Evolutionary conservation across 2,797 vertebrate species (phyloP).

Genomic region (Danio kyathit): DNA sequence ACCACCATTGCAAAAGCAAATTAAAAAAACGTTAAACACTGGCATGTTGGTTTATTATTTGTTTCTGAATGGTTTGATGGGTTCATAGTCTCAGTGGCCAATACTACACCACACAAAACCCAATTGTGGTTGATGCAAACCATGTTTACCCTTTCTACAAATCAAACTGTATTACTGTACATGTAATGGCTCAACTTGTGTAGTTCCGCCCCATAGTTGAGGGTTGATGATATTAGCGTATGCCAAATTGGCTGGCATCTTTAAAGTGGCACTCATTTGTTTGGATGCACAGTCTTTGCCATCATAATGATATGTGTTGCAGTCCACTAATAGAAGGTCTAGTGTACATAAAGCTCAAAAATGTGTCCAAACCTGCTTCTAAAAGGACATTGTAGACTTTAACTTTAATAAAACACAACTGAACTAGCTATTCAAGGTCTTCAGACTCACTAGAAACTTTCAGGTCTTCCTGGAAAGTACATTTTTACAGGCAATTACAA

Average conservation of each 20-base stretch:
- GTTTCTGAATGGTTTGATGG: background rate
- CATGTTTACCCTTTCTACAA: too few relatives aligned
- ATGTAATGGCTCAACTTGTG: background rate
- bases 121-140: background rate
- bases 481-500: too few relatives aligned
- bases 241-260: background rate
- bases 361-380: too few relatives aligned
- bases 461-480: too few relatives aligned
- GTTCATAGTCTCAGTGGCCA: background rate
- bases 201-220: background rate
- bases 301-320: background rate
- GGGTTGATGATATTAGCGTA: too few relatives aligned
- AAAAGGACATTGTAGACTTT: too few relatives aligned
- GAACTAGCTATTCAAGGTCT: too few relatives aligned
- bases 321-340: too few relatives aligned
- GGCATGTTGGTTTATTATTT: background rate
- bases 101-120: too few relatives aligned
- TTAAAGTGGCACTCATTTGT: background rate
- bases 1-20: background rate
- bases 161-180: background rate
- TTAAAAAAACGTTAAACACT: slow-evolving; percentile 3
- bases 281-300: background rate
- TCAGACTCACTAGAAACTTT: too few relatives aligned
- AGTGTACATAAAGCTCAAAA: too few relatives aligned
- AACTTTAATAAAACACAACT: too few relatives aligned